These are phyloP conservation scores for Taphrorychus bicolor DNA, from an alignment of 2,888 invertebrate genomes.

Conservation along the genomic window DNA sequence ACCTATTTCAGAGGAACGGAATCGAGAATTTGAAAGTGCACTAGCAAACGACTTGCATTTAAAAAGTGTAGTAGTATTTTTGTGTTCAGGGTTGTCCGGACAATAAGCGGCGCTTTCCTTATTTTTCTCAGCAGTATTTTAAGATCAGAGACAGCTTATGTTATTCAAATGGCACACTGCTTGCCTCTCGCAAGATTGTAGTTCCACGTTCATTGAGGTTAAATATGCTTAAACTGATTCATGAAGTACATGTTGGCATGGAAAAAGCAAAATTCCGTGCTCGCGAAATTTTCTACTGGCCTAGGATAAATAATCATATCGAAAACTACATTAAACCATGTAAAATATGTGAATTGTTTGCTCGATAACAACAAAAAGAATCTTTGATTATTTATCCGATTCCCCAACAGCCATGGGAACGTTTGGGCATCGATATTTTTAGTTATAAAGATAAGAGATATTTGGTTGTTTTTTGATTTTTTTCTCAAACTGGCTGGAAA, in stretches of 20 bases:
- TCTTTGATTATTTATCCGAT: conserved; percentile 12
- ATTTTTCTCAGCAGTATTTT: conserved; percentile 23
- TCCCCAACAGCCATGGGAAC: conserved; percentile 30
- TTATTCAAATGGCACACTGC: conserved; percentile 26
- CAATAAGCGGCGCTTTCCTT: conserved; percentile 26
- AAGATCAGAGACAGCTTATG: conserved; percentile 38
- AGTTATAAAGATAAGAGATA: conserved; percentile 21
- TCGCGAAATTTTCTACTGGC: conserved; percentile 45
- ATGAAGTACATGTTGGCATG: conserved; percentile 44
- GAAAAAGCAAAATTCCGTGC: conserved; percentile 44
- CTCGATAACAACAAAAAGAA: conserved; percentile 28
- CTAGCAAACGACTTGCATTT: conserved; percentile 33
- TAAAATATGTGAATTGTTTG: conserved; percentile 3
- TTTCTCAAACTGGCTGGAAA: conserved; percentile 32
- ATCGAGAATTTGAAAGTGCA: conserved; percentile 36
- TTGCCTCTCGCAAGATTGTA: conserved; percentile 30
- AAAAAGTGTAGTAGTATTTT: conserved; percentile 30
- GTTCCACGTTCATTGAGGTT: conserved; percentile 27
- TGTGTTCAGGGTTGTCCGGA: conserved; percentile 37
- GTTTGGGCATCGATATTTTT: conserved; percentile 37
- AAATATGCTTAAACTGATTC: conserved; percentile 40
- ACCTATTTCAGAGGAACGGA: conserved; percentile 40
- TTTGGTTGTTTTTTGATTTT: conserved; percentile 31
- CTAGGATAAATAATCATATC: conserved; percentile 11
- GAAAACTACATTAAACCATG: conserved; percentile 7